Base-by-base conservation (phyloP, 2,113 vertebrate species). In the Notarius quadriscutis region DNA sequence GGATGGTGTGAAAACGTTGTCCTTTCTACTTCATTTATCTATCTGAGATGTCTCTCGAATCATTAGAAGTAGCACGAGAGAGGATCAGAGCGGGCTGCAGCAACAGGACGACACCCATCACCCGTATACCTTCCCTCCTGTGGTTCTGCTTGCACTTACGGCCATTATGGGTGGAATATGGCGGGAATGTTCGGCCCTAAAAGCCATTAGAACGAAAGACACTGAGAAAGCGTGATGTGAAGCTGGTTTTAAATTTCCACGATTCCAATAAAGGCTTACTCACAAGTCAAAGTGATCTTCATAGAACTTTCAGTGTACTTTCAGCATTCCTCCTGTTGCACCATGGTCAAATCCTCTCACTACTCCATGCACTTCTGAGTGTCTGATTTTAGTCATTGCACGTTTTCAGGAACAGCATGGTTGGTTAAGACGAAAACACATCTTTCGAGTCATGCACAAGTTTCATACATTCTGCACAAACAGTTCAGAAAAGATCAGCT, bases 181-280 rank as follows among this genome's bases (percentile, higher is more conserved):
- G 18, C 48, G 22, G 14, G n/a, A 74, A 62, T 4, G 11, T 53
- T 84, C 51, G 17, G 25, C 78, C 53, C 27, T 72, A 25, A 82
- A 77, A 78, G 57, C 53, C 81, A 55, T 77, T 83, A 65, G 18
- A 25, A 11, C 30, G 22, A 71, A 80, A 34, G 41, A 15, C 25
- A 7, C 15, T 7, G 48, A 6, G 6, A 4, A 48, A 80, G 51
- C 17, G 25, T 65, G 74, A 86, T 75, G 11, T 12, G 51, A 63
- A 79, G 5, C 67, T 77, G 57, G 62, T 85, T 69, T 85, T 53
- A 65, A 7, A 65, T 83, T 88, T 86, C 50, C 78, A 48, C 3
- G 2, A 1, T 88, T 90, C 84, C 89, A 87, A 84, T 81, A 89
- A 89, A 81, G 30, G 58, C 41, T 86, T 86, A 88, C 83, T 90